Percentiles rank a stretch among this genome's conserved stretches.
These are phyloP conservation scores for Therioaphis trifolii DNA, from an alignment of 2,888 invertebrate genomes.

Conservation along the genomic window DNA sequence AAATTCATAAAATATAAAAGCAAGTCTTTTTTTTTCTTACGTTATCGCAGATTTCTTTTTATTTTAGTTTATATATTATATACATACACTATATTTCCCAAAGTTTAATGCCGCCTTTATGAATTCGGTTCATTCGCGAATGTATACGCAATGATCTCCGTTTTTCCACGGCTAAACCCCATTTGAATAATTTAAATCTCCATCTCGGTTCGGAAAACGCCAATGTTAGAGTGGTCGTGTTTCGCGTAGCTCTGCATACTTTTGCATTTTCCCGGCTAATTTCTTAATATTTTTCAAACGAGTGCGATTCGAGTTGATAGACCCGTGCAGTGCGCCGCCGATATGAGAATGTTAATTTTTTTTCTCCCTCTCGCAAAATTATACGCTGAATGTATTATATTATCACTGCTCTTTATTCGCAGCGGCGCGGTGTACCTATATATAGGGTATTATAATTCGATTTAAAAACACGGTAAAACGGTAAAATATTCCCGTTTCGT, in stretches of 20 bases:
- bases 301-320: neutral
- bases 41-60: neutral
- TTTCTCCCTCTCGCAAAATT: neutral
- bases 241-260: slow-evolving; percentile 10
- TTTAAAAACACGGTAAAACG: neutral
- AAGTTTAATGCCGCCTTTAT: slow-evolving; percentile 32
- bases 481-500: neutral
- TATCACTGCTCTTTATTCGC: neutral
- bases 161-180: slow-evolving; percentile 18
- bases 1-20: slow-evolving; percentile 22
- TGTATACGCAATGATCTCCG: slow-evolving; percentile 9
- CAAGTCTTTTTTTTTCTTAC: neutral
- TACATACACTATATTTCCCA: slow-evolving; percentile 17
- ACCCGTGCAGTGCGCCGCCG: neutral
- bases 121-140: slow-evolving; percentile 40
- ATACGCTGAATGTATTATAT: neutral
- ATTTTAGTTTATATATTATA: neutral
- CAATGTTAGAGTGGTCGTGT: neutral
- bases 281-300: slow-evolving; percentile 32
- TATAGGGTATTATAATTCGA: neutral
- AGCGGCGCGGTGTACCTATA: too few species aligned
- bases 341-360: slow-evolving; percentile 19
- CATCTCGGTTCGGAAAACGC: slow-evolving; percentile 3
- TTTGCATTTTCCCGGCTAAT: slow-evolving; percentile 5
- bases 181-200: slow-evolving; percentile 49